Evolutionary conservation across 2,797 vertebrate genomes (phyloP).

Genomic region (Pantherophis vulpinus): DNA sequence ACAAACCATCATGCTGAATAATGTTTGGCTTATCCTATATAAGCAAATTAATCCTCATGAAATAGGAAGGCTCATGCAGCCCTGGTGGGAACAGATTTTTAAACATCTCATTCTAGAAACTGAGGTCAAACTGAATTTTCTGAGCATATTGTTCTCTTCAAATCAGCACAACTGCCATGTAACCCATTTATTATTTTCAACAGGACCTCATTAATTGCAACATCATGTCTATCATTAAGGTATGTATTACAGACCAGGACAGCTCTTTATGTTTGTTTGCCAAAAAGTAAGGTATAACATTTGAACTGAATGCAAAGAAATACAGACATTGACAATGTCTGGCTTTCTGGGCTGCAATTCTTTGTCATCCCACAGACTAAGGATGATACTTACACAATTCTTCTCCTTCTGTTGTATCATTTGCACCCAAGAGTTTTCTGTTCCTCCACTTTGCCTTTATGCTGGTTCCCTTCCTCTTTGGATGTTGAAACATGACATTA

Average conservation of each 20-base stretch:
- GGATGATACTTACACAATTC: not conserved
- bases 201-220: slow-evolving; percentile 86
- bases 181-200: slow-evolving; percentile 35
- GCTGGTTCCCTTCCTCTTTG: not conserved
- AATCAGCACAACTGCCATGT: not conserved
- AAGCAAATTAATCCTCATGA: not conserved
- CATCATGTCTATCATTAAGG: slow-evolving; percentile 80
- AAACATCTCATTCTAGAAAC: not conserved
- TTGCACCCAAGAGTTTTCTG: not conserved
- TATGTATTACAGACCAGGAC: slow-evolving; percentile 54
- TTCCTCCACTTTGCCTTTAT: not conserved
- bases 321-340: not conserved
- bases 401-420: not conserved
- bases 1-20: not conserved
- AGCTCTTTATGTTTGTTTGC: not conserved
- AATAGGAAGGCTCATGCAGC: not conserved
- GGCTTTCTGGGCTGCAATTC: not conserved
- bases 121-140: not conserved
- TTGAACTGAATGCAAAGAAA: not conserved
- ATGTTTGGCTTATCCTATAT: not conserved
- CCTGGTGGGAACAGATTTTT: not conserved
- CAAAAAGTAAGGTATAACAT: not conserved
- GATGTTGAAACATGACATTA: not conserved
- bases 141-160: not conserved
- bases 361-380: not conserved